Evolutionary conservation across 92 coral and sea anemone species (phyloP).

Genomic region (Epizoanthus stellaris): DNA sequence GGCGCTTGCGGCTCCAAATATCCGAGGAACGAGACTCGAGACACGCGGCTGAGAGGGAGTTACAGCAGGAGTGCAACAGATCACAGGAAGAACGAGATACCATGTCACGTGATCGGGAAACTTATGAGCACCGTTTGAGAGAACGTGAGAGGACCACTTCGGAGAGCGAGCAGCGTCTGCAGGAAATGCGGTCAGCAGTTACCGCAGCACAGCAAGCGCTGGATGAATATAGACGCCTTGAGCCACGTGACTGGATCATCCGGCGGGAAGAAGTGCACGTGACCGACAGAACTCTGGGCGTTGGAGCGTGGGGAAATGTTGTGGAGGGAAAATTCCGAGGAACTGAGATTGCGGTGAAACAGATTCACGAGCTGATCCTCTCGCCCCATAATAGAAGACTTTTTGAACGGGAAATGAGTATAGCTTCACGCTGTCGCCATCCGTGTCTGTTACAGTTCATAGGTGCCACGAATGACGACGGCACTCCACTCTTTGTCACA

Average conservation of each 20-base stretch:
- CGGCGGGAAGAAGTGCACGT: constrained; percentile 86
- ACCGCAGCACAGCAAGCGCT: constrained; percentile 73
- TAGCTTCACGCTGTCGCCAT: constrained; percentile 96
- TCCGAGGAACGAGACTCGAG: constrained; percentile 54
- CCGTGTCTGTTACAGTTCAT: constrained; percentile 93
- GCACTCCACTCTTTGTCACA: constrained; percentile 85
- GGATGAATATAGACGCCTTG: constrained; percentile 89
- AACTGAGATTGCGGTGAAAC: constrained; percentile 87
- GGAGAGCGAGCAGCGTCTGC: constrained; percentile 61
- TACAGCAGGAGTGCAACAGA: constrained; percentile 64
- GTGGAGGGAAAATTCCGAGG: constrained; percentile 93
- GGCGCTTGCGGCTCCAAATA: constrained; percentile 56
- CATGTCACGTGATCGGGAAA: constrained; percentile 30
- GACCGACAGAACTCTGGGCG: constrained; percentile 77
- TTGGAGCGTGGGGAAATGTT: constrained; percentile 96
- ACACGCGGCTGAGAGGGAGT: constrained; percentile 24
- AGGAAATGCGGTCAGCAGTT: constrained; percentile 70
- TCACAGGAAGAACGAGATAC: constrained; percentile 50
- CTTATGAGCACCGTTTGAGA: constrained; percentile 46
- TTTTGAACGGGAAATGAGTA: constrained; percentile 97
- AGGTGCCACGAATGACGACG: constrained; percentile 96
- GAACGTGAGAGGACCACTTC: constrained; percentile 50
- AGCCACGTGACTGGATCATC: constrained; percentile 98
- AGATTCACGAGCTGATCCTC: constrained; percentile 90
- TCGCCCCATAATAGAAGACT: constrained; percentile 96